Evolutionary conservation across 92 coral and sea anemone species (phyloP).

Genomic region (Montipora capitata): DNA sequence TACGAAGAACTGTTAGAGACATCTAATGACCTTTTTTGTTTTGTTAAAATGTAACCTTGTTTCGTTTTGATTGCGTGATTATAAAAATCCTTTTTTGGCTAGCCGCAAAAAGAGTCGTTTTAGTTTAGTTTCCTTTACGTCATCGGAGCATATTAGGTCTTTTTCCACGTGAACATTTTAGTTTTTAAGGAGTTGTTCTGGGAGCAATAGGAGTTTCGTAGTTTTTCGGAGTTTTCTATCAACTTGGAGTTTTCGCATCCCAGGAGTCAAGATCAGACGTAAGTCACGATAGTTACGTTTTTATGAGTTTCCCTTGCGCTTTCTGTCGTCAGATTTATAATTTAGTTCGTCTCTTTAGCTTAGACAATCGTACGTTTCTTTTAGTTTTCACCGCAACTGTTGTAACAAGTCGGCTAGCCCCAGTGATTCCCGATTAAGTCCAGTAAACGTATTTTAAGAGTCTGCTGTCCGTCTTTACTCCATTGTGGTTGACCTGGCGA

Average conservation of each 20-base stretch:
- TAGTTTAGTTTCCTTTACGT: neutral
- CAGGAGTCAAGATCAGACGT: neutral
- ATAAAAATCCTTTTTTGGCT: neutral
- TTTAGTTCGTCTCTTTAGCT: no score
- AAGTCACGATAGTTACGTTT: neutral
- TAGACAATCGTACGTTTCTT: no score
- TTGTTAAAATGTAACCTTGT: neutral
- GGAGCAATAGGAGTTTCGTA: neutral
- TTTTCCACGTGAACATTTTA: no score
- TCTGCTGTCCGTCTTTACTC: neutral
- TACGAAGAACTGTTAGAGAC: neutral
- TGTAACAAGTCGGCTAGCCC: no score
- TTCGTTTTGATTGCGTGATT: neutral
- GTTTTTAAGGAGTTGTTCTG: neutral
- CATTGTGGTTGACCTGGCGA: conserved; percentile 9
- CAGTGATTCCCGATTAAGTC: no score
- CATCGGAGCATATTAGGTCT: neutral
- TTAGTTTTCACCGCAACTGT: no score
- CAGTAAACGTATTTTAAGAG: neutral
- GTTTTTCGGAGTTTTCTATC: neutral
- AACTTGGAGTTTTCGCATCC: neutral
- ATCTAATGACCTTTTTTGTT: neutral
- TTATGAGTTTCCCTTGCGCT: no score
- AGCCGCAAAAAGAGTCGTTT: neutral
- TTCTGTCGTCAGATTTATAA: no score